Evolutionary conservation across 1,140 invertebrate species (phyloP), one percentile per base, ranked within the genome.

Genomic region (Platorchestia sp.): DNA sequence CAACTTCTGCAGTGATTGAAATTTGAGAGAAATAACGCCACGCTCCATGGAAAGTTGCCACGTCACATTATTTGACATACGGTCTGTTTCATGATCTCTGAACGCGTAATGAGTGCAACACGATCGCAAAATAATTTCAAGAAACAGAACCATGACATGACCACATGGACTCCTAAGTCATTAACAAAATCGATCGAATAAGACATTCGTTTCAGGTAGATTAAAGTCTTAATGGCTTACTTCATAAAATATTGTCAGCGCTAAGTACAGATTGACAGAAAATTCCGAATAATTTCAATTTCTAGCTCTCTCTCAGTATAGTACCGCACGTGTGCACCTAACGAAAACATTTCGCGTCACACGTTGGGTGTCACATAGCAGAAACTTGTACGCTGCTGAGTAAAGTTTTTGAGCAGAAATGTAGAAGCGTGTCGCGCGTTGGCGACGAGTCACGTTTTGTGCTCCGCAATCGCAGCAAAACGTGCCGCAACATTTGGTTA

Each of bases 401-500:
- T 75, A 36, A 75, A 75, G 59, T 75, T 75, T 27, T 75, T 75
- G 59, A 75, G 41, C 87, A 89, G 36, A 36, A 89, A 89, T 89
- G 87, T 89, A 42, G 27, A 89, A 42, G 87, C 87, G 41, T 89
- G 87, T 41, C 87, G n/a, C 41, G 87, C 10, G 87, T 43, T 41
- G 87, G n/a, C 36, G 59, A 75, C 59, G 59, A 19, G 87, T 89
- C 87, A 89, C 87, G 87, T 42, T 89, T 41, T 42, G 87, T 42
- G 87, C 87, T 41, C 43, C 10, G 87, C 87, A 42, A 44, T 89
- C 43, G 87, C 36, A 89, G 87, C n/a, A 89, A 89, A 89, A 89
- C 87, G 41, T 89, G 87, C 43, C 41, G 41, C 41, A 22, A 89
- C 42, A 89, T 89, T 89, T 89, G 87, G 87, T 89, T 89, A 89